Base-by-base conservation (phyloP, 2,797 vertebrate genomes). In the Tragopan temminckii region DNA sequence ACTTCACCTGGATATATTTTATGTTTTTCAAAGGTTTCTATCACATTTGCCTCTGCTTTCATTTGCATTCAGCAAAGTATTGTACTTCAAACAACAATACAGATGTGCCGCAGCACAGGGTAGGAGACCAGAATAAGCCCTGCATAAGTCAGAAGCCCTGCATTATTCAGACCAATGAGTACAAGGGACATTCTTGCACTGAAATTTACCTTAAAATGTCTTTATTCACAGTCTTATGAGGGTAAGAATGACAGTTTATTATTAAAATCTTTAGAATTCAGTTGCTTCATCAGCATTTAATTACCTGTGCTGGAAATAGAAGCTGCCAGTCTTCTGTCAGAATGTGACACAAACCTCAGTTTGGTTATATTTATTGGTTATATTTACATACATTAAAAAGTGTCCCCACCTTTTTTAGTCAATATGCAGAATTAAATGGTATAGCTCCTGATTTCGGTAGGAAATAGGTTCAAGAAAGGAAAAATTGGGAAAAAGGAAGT, bases 401-500 rank as follows among this genome's bases (percentile, higher is more conserved):
- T 31, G n/a, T 83, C 84, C 64, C 38, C 33, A 59, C 85, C 82
- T 77, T 96, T 92, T 91, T 96, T 95, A 94, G 83, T 35, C n/a
- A 59, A 23, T 63, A 67, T 50, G 68, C 88, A 94, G 50, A 91
- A 83, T 92, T 95, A 95, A 91, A 86, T 85, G 57, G 13, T 80
- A 53, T 63, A 92, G 81, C 5, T 45, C 85, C 91, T 91, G 67
- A 89, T 94, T 96, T 97, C 27, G 10, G 62, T 83, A 93, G 85
- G 95, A 97, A 97, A 89, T 93, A 92, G 82, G 62, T 85, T 78
- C 91, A 93, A 94, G 81, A 93, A 96, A 93, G 69, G 69, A 81
- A 90, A 75, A 48, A 24, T 7, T 48, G 46, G 23, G 46, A 13
- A 48, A 95, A 85, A 87, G 90, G 93, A 97, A 95, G 88, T 93